Evolutionary conservation across 2,113 vertebrate genomes (phyloP), one percentile per base, ranked within the genome.

Genomic region (Podarcis raffonei): DNA sequence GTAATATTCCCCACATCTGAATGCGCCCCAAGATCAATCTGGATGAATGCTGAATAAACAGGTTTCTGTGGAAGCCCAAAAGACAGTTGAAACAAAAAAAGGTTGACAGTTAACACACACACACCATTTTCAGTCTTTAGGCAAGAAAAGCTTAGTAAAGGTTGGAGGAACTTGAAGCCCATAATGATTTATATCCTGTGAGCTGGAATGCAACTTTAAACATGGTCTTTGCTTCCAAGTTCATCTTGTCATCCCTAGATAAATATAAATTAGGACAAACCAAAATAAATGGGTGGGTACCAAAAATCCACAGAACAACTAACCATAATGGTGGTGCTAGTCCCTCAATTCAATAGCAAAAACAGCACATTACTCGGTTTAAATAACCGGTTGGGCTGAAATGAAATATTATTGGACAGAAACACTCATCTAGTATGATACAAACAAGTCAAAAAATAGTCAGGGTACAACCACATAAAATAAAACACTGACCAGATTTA

Each of bases 261-360:
- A 97, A 98, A 98, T 98, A 98, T 98, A 99, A 98, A 97, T 97
- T 97, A 94, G 94, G 94, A 97, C 95, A 97, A 98, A 97, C 97
- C 98, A 97, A 98, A 98, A 98, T 98, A 97, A 97, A 97, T 95
- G 97, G 98, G 97, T 97, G 98, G 97, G 97, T 97, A 98, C 96
- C 91, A 91, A 95, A 77, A 97, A 97, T 97, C 97, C 96, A 82
- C 96, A 96, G 97, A 96, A 96, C 97, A 97, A 96, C 96, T 97
- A 96, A 97, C 98, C 98, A 96, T 98, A 98, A 97, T 98, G 96
- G 97, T 97, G 94, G 95, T 96, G 95, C 96, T 94, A 89, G 97
- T 96, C 95, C 93, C 94, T 95, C 92, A 93, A 91, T 94, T 95
- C 96, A 97, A 97, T 95, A 97, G 97, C 92, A 97, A 97, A 97